Percentiles rank a stretch among this genome's conserved stretches.
These are phyloP conservation scores for Stenodema calcarata DNA, from an alignment of 2,888 invertebrate genomes.

Conservation along the genomic window DNA sequence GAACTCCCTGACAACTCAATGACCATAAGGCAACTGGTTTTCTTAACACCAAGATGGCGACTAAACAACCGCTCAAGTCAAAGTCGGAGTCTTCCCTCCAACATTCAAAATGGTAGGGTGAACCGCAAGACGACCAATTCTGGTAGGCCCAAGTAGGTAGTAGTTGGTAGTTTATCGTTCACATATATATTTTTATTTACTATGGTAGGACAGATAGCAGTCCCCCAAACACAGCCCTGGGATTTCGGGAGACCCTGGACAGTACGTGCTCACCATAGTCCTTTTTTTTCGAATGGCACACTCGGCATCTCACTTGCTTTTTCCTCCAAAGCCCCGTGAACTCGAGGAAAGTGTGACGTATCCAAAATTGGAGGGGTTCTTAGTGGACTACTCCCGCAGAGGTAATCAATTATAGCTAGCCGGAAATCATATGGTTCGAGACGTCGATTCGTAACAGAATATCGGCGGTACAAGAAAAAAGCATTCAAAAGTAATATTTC, in stretches of 20 bases:
- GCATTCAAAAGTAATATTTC: background rate
- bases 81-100: too few species aligned
- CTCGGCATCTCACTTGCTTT: background rate
- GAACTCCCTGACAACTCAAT: too few species aligned
- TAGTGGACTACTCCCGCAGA: background rate
- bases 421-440: background rate
- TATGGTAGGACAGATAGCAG: slow-evolving; percentile 12
- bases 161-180: too few species aligned
- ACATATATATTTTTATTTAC: background rate
- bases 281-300: background rate
- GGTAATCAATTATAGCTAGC: background rate
- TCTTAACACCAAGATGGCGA: too few species aligned
- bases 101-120: too few species aligned
- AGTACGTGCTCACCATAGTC: background rate
- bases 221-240: slow-evolving; percentile 1
- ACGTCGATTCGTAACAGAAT: background rate
- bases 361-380: background rate
- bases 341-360: background rate
- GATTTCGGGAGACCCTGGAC: background rate
- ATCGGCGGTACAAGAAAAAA: background rate
- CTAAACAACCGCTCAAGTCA: too few species aligned
- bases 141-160: too few species aligned
- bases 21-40: too few species aligned
- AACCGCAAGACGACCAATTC: too few species aligned
- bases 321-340: background rate